Base-by-base conservation (phyloP, 2,888 invertebrate species). In the Pachycephus smyrnensis region DNA sequence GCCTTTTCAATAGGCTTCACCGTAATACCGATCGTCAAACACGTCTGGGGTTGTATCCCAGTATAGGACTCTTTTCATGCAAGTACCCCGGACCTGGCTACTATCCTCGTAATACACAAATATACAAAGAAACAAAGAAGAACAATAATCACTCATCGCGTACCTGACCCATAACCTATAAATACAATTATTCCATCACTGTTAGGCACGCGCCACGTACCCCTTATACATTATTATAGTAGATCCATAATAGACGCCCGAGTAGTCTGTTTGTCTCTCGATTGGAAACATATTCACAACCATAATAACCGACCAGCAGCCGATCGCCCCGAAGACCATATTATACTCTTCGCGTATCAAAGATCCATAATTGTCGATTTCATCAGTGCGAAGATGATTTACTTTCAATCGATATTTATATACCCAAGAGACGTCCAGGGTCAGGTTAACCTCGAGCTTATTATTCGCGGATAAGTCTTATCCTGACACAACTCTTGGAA, bases 91-190 rank as follows among this genome's bases (percentile, higher is more conserved):
- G 23, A 55, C 55, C 55, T 55, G 23, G 9, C 9, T 23, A 6
- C 55, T 23, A 23, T 55, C 6, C 23, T 55, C 55, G 23, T 23
- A 55, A 71, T 71, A 32, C 31, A 71, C 32, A 71, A 71, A 71
- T 71, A 71, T 71, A 71, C 71, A 71, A 31, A 71, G 15, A 55
- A 55, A 55, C 40, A 71, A 77, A 69, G 75, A 37, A 76, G 23
- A n/a, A 75, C 55, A 77, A 69, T 77, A 32, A 77, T 71, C 69
- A 55, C 30, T 77, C 68, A 76, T 71, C 71, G 55, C 55, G 15
- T 71, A 30, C 23, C 71, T 12, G 12, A 71, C 12, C 31, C 15
- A 15, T 71, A 71, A 33, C 32, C 71, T 71, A 71, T 71, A 71
- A 31, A 33, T 71, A 71, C 71, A 71, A 71, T 71, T 71, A 71